These are phyloP conservation scores for Platorchestia sp. DNA, from an alignment of 1,140 invertebrate species.

Conservation along the genomic window DNA sequence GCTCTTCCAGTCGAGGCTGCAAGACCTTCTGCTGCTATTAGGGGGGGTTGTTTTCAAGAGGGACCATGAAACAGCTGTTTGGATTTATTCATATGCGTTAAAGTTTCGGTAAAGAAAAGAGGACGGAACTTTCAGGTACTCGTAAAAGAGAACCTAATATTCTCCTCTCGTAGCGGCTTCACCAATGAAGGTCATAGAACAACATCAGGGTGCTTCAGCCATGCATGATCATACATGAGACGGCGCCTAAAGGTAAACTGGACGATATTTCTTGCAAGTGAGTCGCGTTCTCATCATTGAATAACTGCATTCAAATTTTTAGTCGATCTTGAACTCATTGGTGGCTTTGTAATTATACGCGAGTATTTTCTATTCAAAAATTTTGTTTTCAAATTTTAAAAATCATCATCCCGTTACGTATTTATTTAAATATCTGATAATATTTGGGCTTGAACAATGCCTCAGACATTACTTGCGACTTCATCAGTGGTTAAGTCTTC, in stretches of 20 bases:
- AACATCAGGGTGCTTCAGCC: neutral
- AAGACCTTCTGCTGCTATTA: neutral
- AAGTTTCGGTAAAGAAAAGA: too few species aligned
- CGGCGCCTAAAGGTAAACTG: neutral
- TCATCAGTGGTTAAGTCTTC: neutral
- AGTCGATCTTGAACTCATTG: neutral
- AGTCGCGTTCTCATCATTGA: neutral
- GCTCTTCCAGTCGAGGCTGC: neutral
- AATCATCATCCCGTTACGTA: neutral
- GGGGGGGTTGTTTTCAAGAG: too few species aligned
- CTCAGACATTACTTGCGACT: neutral
- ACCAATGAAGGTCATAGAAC: neutral
- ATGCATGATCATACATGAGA: too few species aligned
- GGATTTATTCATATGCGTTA: too few species aligned
- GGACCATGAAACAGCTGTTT: too few species aligned
- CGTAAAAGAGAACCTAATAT: too few species aligned
- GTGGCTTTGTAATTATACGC: neutral
- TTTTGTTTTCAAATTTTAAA: neutral
- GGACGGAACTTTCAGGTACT: too few species aligned
- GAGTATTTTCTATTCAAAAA: neutral
- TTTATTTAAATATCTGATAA: too few species aligned
- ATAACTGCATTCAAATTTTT: neutral
- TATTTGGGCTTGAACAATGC: neutral
- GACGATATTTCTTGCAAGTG: neutral
- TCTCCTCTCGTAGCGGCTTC: too few species aligned